phyloP scores from a whole-genome alignment of 2,797 vertebrate species.

The Karalla daura region DNA sequence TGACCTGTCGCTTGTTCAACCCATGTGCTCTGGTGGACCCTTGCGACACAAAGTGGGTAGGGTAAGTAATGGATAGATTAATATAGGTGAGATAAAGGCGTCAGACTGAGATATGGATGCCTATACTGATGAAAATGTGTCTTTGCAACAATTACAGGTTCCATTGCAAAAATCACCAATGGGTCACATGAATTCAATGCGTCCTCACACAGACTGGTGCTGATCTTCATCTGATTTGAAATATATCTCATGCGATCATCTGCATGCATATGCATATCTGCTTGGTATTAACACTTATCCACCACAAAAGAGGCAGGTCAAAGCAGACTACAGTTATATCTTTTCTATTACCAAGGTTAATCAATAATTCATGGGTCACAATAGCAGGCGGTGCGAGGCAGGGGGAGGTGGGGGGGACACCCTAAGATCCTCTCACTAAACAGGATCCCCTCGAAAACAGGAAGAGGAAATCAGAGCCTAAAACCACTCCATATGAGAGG shows the following conservation, averaged over 20 bases:
- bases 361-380: slow-evolving; percentile 87
- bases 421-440: slow-evolving; percentile 65
- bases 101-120: no score
- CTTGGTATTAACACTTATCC: slow-evolving; percentile 68
- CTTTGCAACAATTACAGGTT: slow-evolving; percentile 6
- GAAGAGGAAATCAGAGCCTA: slow-evolving; percentile 77
- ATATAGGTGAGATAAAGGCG: no score
- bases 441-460: slow-evolving; percentile 71
- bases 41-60: no score
- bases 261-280: slow-evolving; percentile 70
- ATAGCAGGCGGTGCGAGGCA: slow-evolving; percentile 74
- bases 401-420: slow-evolving; percentile 44
- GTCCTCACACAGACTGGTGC: slow-evolving; percentile 13
- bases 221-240: slow-evolving; percentile 37
- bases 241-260: slow-evolving; percentile 52
- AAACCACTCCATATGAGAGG: slow-evolving; percentile 39
- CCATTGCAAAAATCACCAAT: no score
- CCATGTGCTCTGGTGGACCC: no score
- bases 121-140: no score
- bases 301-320: slow-evolving; percentile 73
- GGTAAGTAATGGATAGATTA: no score
- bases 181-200: background rate
- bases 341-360: slow-evolving; percentile 85
- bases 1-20: no score
- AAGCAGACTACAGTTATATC: slow-evolving; percentile 79